Evolutionary conservation across 1,140 invertebrate genomes (phyloP).

Genomic region (Daktulosphaira vitifoliae): DNA sequence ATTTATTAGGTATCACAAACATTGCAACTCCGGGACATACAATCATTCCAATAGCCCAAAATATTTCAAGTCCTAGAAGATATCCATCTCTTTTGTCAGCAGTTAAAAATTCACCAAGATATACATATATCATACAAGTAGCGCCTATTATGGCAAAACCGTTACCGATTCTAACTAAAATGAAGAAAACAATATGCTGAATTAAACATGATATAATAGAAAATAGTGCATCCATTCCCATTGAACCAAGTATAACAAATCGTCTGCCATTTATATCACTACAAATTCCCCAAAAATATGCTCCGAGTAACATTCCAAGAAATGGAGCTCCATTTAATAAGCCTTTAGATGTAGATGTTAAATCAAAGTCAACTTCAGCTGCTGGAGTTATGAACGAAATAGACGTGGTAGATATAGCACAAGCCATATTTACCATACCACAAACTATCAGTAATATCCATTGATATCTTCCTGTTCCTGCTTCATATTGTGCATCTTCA

Average conservation of each 20-base stretch:
- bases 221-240: conserved; percentile 5
- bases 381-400: background rate
- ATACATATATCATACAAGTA: conserved; percentile 14
- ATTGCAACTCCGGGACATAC: background rate
- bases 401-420: conserved; percentile 2
- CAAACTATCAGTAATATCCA: background rate
- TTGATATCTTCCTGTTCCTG: conserved; percentile 18
- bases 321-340: conserved; percentile 11
- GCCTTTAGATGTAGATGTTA: background rate
- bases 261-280: conserved; percentile 17
- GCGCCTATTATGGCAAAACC: conserved; percentile 20
- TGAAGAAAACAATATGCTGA: background rate
- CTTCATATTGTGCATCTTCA: conserved; percentile 1
- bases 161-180: background rate
- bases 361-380: background rate
- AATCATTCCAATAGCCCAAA: conserved; percentile 8
- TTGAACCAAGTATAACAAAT: conserved; percentile 1
- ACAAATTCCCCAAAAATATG: conserved; percentile 18
- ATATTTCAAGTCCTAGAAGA: conserved; percentile 8
- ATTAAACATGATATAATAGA: background rate
- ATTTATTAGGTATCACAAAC: background rate
- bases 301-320: conserved; percentile 12
- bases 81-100: conserved; percentile 4
- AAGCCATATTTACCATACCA: conserved; percentile 16
- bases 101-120: conserved; percentile 4